Percentiles rank a stretch among this genome's conserved stretches.
phyloP scores from a whole-genome alignment of 2,797 vertebrate species.

The Eulemur rubriventer region DNA sequence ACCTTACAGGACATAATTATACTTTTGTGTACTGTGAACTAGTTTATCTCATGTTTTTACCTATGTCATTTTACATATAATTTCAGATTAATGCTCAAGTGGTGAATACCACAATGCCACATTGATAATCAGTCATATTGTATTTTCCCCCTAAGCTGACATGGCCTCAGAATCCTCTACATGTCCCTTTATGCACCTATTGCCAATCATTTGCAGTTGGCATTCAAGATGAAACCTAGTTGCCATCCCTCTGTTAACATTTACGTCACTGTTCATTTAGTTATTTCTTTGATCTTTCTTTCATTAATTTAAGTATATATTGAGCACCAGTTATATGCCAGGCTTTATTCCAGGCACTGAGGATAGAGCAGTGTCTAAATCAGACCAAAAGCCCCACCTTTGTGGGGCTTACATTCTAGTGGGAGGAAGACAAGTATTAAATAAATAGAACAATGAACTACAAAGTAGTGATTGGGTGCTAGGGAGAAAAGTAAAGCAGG shows the following conservation, averaged over 20 bases:
- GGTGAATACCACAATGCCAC: not conserved
- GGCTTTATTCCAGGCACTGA: not conserved
- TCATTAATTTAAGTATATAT: not conserved
- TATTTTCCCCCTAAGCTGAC: not conserved
- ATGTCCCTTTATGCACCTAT: not conserved
- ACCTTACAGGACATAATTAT: not conserved
- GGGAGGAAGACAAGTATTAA: not conserved
- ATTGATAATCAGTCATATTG: not conserved
- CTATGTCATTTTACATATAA: not conserved
- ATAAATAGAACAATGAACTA: not conserved
- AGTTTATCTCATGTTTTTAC: not conserved
- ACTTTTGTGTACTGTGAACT: not conserved
- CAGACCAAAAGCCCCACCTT: not conserved
- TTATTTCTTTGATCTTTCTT: not conserved
- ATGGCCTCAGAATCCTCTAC: not conserved
- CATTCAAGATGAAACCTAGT: not conserved
- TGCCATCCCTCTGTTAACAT: not conserved
- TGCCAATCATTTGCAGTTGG: not conserved
- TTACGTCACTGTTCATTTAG: not conserved
- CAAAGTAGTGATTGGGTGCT: not conserved
- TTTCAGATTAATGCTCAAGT: not conserved
- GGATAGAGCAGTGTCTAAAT: not conserved
- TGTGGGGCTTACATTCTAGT: not conserved
- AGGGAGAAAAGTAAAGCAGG: not conserved
- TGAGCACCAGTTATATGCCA: not conserved